A percentile compares a stretch with the other conserved stretches of the same genome.
Conservation (phyloP, 2,888 invertebrate species). For the Tetragonula carbonaria region DNA sequence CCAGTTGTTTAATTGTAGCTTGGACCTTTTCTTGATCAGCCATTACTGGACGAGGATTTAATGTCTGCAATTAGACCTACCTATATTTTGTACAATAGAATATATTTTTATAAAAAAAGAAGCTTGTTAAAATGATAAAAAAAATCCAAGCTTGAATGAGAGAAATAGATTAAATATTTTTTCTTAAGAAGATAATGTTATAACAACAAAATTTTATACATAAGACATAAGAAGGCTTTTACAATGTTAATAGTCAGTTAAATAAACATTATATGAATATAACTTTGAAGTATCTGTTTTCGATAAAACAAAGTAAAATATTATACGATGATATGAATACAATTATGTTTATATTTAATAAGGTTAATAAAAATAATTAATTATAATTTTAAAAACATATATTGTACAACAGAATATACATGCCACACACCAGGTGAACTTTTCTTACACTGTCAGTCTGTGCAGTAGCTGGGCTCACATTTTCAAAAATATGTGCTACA, state of each 20-base stretch:
- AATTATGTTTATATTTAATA: slow-evolving; percentile 2
- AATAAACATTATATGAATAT: neutral
- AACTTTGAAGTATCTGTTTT: neutral
- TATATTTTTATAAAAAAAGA: slow-evolving; percentile 62
- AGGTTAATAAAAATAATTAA: slow-evolving; percentile 7
- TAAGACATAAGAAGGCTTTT: neutral
- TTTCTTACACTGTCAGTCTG: slow-evolving; percentile 81
- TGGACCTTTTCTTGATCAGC: slow-evolving; percentile 92
- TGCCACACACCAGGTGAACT: slow-evolving; percentile 71
- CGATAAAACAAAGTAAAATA: neutral
- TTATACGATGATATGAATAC: neutral
- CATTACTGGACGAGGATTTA: slow-evolving; percentile 80
- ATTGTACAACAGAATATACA: slow-evolving; percentile 58
- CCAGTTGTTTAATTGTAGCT: slow-evolving; percentile 96
- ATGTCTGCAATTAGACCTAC: slow-evolving; percentile 79
- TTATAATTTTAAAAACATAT: slow-evolving; percentile 11
- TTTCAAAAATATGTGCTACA: slow-evolving; percentile 94
- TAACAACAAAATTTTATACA: neutral
- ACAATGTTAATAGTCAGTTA: neutral
- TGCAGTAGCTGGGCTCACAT: slow-evolving; percentile 85
- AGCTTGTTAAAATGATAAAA: slow-evolving; percentile 56
- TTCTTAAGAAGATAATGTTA: neutral
- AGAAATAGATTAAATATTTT: slow-evolving; percentile 18
- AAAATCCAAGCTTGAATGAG: slow-evolving; percentile 37
- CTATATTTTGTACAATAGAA: slow-evolving; percentile 77